phyloP scores from a whole-genome alignment of 2,113 vertebrate species.

The Anarrhichthys ocellatus region DNA sequence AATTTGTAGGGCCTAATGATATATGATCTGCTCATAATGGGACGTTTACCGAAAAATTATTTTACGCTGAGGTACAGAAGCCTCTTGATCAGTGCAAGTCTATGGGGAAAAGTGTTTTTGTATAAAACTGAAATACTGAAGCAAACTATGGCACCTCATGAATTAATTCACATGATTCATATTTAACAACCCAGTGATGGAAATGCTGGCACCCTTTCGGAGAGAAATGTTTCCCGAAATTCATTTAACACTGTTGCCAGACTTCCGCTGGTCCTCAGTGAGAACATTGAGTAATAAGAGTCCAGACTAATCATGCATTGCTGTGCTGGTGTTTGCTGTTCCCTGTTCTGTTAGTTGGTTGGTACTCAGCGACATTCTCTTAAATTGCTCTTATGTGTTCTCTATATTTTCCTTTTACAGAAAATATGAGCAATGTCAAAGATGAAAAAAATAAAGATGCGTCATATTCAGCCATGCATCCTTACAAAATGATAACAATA shows the following conservation, averaged over 20 bases:
- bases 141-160: not conserved
- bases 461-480: not conserved
- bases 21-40: too few relatives aligned
- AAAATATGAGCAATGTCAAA: too few relatives aligned
- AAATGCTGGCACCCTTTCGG: not conserved
- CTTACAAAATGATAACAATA: not conserved
- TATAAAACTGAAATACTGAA: not conserved
- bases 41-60: too few relatives aligned
- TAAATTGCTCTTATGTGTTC: not conserved
- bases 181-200: not conserved
- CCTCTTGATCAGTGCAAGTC: too few relatives aligned
- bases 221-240: not conserved
- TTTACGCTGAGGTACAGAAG: too few relatives aligned
- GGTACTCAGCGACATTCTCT: not conserved
- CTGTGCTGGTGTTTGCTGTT: not conserved
- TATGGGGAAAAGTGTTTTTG: too few relatives aligned
- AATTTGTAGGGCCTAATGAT: too few relatives aligned
- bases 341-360: not conserved
- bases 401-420: not conserved
- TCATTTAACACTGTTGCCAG: not conserved
- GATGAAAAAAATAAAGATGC: not conserved
- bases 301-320: slow-evolving; percentile 14
- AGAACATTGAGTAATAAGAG: slow-evolving; percentile 28
- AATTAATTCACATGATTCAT: not conserved
- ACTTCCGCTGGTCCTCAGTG: not conserved